Evolutionary conservation across 2,888 invertebrate genomes (phyloP), one percentile per base, ranked within the genome.

Genomic region (Rosalia funebris): DNA sequence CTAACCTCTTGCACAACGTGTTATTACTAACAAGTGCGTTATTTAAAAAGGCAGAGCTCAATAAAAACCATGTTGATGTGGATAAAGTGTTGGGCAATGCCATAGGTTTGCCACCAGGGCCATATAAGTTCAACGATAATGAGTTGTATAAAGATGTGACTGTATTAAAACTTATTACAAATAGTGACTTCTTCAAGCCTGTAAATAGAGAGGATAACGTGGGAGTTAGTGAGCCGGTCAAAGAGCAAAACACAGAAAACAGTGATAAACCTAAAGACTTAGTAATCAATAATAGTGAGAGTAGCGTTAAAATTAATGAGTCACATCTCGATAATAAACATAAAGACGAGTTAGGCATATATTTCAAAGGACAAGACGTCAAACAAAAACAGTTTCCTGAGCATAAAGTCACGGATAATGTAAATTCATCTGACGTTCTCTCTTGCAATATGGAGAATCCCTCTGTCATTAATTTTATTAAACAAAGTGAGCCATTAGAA

Each of bases 111-210:
- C 56, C 69, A 1, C 73, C 78, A 11, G 81, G 81, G 2, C 72
- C 73, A 39, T 81, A 81, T 60, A 72, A 69, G 37, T 76, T 80
- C 56, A 75, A 79, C 57, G 79, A 79, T 52, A 77, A 61, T 42
- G 77, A 78, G 56, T 63, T 79, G 17, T 72, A 72, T 42, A 79
- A 77, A 68, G 78, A 78, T 54, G 74, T 78, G 5, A 74, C 75
- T 11, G 72, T 78, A 2, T 63, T 76, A 17, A 69, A 75, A 61
- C 57, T 76, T 41, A 71, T 76, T 25, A 72, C 70, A 2, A 76
- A 74, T 46, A 71, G 62, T 25, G 74, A 76, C 46, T 76, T 75
- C 62, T 74, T 74, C 45, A 71, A 71, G 47, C 70, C 73, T 1
- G 42, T 60, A 3, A 48, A 57, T 45, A 31, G 46, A n/a, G 4